These are phyloP conservation scores for Malurus melanocephalus DNA, from an alignment of 2,113 vertebrate genomes.

Conservation along the genomic window DNA sequence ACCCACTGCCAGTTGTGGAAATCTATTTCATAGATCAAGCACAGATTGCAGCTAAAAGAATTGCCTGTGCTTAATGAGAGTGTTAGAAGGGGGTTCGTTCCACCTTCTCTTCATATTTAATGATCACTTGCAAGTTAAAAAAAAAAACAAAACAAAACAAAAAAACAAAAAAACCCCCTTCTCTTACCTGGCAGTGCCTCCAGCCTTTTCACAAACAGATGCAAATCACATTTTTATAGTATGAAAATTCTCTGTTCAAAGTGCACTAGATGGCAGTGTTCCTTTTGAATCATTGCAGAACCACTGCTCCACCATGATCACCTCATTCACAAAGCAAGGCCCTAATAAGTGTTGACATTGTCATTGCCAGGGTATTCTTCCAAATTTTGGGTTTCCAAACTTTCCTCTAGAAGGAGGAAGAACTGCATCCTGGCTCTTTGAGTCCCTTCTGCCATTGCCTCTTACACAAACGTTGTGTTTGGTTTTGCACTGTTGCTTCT, in stretches of 20 bases:
- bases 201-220: background rate
- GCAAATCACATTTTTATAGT: background rate
- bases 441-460: background rate
- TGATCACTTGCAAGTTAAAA: background rate
- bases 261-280: constrained; percentile 63
- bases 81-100: background rate
- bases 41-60: background rate
- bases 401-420: background rate
- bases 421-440: background rate
- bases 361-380: background rate
- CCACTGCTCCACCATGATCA: background rate
- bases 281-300: constrained; percentile 2
- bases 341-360: background rate
- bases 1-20: background rate
- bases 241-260: background rate
- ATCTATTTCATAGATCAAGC: background rate
- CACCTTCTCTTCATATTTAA: background rate
- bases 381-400: background rate
- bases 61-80: background rate
- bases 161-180: too few relatives aligned
- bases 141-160: too few relatives aligned
- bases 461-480: background rate
- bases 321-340: background rate
- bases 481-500: background rate
- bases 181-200: background rate